Evolutionary conservation across 2,888 invertebrate species (phyloP).

Genomic region (Clanis bilineata): DNA sequence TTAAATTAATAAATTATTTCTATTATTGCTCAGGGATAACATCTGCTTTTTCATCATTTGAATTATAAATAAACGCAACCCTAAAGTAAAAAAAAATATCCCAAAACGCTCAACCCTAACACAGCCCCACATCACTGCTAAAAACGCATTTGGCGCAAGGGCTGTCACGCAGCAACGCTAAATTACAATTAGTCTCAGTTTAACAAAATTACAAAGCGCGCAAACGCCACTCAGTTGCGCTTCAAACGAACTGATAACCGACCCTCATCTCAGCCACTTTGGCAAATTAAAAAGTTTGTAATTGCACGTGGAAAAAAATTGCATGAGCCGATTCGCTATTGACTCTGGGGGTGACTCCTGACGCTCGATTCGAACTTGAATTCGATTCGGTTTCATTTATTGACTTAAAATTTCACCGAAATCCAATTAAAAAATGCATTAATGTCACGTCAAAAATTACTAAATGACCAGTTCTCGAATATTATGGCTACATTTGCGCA

Average conservation of each 20-base stretch:
- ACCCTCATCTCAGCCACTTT: slow-evolving; percentile 46
- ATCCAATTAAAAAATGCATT: too few relatives aligned
- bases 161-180: slow-evolving; percentile 34
- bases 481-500: too few relatives aligned
- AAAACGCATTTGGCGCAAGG: slow-evolving; percentile 21
- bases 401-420: too few relatives aligned
- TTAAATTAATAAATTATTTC: not conserved
- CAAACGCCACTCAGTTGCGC: not conserved
- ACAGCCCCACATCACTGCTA: not conserved
- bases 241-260: slow-evolving; percentile 31
- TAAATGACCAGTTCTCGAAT: too few relatives aligned
- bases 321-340: not conserved
- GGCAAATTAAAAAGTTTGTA: slow-evolving; percentile 50
- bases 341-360: too few relatives aligned
- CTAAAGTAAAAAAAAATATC: not conserved
- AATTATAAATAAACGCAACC: not conserved
- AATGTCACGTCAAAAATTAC: too few relatives aligned
- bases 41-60: not conserved
- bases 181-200: slow-evolving; percentile 54
- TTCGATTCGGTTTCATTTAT: too few relatives aligned
- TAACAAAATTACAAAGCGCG: slow-evolving; percentile 42
- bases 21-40: too few relatives aligned
- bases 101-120: not conserved
- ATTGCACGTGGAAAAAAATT: slow-evolving; percentile 23
- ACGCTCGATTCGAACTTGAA: too few relatives aligned